A percentile compares a stretch with the other conserved stretches of the same genome.
These are phyloP conservation scores for Dicrurus megarhynchus DNA, from an alignment of 2,113 vertebrate genomes.

Conservation along the genomic window DNA sequence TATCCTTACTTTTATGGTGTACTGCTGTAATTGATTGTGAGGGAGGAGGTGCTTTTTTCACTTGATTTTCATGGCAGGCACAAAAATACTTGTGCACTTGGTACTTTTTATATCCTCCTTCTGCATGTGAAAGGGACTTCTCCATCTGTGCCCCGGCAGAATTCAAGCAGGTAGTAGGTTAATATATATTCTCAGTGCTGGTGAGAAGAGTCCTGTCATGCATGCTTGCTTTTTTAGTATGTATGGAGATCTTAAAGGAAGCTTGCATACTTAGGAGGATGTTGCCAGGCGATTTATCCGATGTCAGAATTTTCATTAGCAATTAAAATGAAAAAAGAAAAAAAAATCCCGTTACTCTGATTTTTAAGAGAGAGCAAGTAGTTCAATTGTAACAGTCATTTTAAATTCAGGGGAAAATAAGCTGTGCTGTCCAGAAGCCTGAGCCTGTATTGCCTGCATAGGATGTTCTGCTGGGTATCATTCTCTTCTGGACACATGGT, in stretches of 20 bases:
- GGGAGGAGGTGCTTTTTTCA: background rate
- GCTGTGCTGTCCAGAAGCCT: background rate
- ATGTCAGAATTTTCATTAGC: background rate
- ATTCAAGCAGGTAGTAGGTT: conserved; percentile 35
- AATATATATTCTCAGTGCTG: background rate
- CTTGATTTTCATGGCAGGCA: background rate
- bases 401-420: background rate
- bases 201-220: background rate
- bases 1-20: background rate
- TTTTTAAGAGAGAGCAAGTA: background rate
- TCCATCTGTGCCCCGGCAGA: conserved; percentile 38
- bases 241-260: background rate
- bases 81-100: conserved; percentile 39
- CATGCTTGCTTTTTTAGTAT: background rate
- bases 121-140: conserved; percentile 14
- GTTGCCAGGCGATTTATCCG: background rate
- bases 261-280: background rate
- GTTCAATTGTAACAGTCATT: background rate
- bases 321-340: background rate
- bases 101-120: conserved; percentile 26
- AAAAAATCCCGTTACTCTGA: background rate
- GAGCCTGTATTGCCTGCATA: background rate
- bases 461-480: background rate
- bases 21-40: background rate
- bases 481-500: background rate